A percentile compares a stretch with the other conserved stretches of the same genome.
Conservation (phyloP, 2,797 vertebrate species). For the Dallia pectoralis region DNA sequence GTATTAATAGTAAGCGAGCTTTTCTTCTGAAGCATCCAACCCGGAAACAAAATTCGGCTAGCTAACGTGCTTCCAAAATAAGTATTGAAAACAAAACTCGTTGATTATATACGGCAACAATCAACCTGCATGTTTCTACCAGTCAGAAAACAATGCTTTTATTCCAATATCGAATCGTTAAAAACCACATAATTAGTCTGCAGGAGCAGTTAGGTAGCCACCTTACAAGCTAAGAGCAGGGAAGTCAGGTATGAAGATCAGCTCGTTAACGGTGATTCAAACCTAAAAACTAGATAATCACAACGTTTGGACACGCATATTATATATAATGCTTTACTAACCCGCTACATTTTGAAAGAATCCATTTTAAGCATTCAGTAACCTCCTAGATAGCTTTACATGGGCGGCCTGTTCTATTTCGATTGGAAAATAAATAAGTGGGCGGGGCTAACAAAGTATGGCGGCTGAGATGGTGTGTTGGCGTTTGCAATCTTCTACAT, state of each 20-base stretch:
- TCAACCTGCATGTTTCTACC: not conserved
- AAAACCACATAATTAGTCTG: not conserved
- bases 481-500: too few species aligned
- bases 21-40: slow-evolving; percentile 3
- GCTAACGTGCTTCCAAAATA: not conserved
- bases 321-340: not conserved
- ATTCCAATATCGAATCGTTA: not conserved
- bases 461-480: not conserved
- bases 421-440: not conserved
- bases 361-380: not conserved
- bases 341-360: not conserved
- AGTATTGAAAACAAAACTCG: not conserved
- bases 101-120: not conserved
- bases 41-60: not conserved
- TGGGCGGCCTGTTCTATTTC: not conserved
- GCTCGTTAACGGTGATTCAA: not conserved
- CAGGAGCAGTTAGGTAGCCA: not conserved
- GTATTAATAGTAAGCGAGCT: not conserved
- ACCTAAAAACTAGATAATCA: not conserved
- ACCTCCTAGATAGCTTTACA: not conserved
- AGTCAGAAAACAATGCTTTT: not conserved
- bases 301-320: not conserved
- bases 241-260: not conserved
- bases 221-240: not conserved
- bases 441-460: not conserved